phyloP scores from a whole-genome alignment of 2,888 invertebrate species.

The Pristionchus arcanus region DNA sequence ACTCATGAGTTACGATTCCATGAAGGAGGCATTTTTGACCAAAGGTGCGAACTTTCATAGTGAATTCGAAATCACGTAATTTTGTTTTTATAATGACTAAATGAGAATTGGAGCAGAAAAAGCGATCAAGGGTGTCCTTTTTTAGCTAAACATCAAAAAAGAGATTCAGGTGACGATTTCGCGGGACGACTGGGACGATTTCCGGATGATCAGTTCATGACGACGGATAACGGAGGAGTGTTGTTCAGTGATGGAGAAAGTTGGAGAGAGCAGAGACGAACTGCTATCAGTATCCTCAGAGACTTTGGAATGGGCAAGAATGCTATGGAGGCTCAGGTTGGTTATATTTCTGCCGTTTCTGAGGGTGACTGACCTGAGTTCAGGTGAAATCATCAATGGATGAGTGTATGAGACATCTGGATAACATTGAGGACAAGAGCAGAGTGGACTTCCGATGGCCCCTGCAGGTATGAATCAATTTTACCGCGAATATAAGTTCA shows the following conservation, averaged over 20 bases:
- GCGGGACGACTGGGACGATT: slow-evolving; percentile 54
- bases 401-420: slow-evolving; percentile 39
- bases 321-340: slow-evolving; percentile 55
- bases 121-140: too few species aligned
- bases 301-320: slow-evolving; percentile 60
- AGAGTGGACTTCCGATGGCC: slow-evolving; percentile 57
- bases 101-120: too few species aligned
- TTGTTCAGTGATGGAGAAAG: slow-evolving; percentile 57
- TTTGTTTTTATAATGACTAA: too few species aligned
- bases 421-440: slow-evolving; percentile 50
- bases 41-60: too few species aligned
- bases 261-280: slow-evolving; percentile 58
- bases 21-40: slow-evolving; percentile 51
- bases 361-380: neutral
- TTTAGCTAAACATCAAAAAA: too few species aligned
- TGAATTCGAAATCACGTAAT: too few species aligned
- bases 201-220: slow-evolving; percentile 55
- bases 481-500: too few species aligned
- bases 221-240: slow-evolving; percentile 58
- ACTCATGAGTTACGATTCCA: slow-evolving; percentile 49
- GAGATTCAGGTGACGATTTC: slow-evolving; percentile 56
- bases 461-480: slow-evolving; percentile 49
- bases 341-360: neutral
- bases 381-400: slow-evolving; percentile 45
- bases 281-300: slow-evolving; percentile 57